Conservation (phyloP, 2,113 vertebrate genomes). For the Mixornis gularis region DNA sequence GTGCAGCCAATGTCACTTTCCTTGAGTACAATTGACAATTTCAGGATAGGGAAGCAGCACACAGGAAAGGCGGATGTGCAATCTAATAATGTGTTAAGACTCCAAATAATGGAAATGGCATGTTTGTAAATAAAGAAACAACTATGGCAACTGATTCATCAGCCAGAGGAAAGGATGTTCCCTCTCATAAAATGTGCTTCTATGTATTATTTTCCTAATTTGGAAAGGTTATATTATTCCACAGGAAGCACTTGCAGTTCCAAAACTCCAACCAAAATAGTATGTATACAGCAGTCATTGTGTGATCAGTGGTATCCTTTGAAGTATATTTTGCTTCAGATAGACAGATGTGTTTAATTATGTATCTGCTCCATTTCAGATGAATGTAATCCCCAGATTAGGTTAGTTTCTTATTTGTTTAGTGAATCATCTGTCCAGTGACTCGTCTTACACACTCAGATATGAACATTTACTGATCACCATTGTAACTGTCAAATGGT, state of each 20-base stretch:
- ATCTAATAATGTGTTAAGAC: neutral
- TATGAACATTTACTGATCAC: neutral
- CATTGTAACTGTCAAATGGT: neutral
- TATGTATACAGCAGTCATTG: neutral
- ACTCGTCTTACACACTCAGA: neutral
- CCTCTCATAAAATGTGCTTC: neutral
- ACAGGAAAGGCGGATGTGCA: neutral
- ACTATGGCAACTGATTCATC: neutral
- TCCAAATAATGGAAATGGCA: neutral
- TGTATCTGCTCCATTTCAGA: neutral
- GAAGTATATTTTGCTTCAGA: constrained; percentile 6
- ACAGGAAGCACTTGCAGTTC: neutral
- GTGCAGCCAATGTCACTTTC: neutral
- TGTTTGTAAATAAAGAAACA: neutral
- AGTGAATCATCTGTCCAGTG: neutral
- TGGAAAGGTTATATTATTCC: neutral
- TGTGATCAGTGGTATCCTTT: neutral
- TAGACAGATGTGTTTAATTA: constrained; percentile 13
- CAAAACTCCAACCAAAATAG: neutral
- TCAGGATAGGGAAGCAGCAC: neutral
- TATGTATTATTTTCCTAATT: neutral
- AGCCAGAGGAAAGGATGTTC: neutral
- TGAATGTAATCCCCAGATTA: neutral
- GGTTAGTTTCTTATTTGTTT: neutral
- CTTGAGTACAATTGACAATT: neutral